Base-by-base conservation (phyloP, 2,113 vertebrate genomes). In the Scomber scombrus region DNA sequence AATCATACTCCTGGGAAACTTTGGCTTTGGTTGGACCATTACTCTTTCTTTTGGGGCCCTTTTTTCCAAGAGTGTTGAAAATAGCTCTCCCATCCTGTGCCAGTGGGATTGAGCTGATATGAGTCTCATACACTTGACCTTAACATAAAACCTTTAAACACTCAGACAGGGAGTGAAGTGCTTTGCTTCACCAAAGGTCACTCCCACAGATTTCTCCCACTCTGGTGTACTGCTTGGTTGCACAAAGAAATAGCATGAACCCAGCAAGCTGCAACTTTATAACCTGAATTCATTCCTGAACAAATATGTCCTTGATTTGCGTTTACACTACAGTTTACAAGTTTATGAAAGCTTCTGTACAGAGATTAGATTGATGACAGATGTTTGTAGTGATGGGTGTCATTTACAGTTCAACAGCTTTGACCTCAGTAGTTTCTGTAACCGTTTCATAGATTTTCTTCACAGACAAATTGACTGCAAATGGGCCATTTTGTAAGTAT, bases 131-230 rank as follows among this genome's bases (percentile, higher is more conserved):
- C 82, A 87, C 85, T 90, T 92, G 90, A 93, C 93, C 91, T 93
- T 92, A 92, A 89, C 86, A 88, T 79, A 61, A 88, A 91, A 88
- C 85, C 82, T 91, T 90, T 90, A 82, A 86, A 87, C 78, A 85
- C 86, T 92, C 89, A 85, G 88, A 90, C 80, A 75, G 82, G 67
- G 73, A 89, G 71, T 66, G 89, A 86, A 92, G 87, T 85, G 80
- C 82, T 90, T 90, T 89, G 64, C 88, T 87, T 85, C 77, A 70
- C 55, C 78, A 94, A 93, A 94, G 91, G 91, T 93, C 88, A 92
- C 90, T 86, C 88, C 88, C 71, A 91, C 88, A 86, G 82, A 87
- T 87, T 90, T 85, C 82, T 85, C 87, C 85, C 85, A 87, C 88
- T 83, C 77, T 81, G 79, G n/a, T 82, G 64, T 86, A 55, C 47